These are phyloP conservation scores for Larimichthys crocea DNA, from an alignment of 2,113 vertebrate species.

Conservation along the genomic window DNA sequence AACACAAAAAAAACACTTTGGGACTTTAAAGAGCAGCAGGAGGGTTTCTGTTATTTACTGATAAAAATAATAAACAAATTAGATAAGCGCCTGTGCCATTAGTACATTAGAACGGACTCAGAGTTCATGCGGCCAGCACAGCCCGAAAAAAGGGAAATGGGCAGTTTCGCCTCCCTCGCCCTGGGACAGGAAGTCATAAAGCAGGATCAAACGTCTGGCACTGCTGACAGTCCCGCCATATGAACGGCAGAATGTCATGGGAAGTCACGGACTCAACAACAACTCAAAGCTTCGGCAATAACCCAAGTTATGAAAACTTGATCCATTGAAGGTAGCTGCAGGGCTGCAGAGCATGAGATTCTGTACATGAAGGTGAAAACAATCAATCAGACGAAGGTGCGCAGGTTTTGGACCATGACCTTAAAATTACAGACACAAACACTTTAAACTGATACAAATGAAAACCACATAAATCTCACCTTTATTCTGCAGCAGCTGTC, in stretches of 20 bases:
- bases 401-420: conserved; percentile 6
- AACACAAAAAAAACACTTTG: not conserved
- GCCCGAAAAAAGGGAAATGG: conserved; percentile 62
- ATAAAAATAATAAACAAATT: not conserved
- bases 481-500: not conserved
- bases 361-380: not conserved
- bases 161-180: conserved; percentile 47
- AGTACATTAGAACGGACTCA: not conserved
- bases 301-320: conserved; percentile 12
- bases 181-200: conserved; percentile 76
- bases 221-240: conserved; percentile 33
- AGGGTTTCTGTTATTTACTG: conserved; percentile 13
- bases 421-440: not conserved
- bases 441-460: not conserved
- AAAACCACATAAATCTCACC: not conserved
- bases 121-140: conserved; percentile 17
- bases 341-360: not conserved
- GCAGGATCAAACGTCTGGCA: conserved; percentile 67
- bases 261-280: conserved; percentile 35
- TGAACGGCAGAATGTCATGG: conserved; percentile 36
- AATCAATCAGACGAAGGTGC: not conserved
- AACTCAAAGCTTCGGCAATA: conserved; percentile 7
- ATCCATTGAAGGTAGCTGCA: not conserved
- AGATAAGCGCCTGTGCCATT: not conserved
- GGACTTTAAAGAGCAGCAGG: not conserved